Base-by-base conservation (phyloP, 2,797 vertebrate genomes). In the Sebastes nivosus region DNA sequence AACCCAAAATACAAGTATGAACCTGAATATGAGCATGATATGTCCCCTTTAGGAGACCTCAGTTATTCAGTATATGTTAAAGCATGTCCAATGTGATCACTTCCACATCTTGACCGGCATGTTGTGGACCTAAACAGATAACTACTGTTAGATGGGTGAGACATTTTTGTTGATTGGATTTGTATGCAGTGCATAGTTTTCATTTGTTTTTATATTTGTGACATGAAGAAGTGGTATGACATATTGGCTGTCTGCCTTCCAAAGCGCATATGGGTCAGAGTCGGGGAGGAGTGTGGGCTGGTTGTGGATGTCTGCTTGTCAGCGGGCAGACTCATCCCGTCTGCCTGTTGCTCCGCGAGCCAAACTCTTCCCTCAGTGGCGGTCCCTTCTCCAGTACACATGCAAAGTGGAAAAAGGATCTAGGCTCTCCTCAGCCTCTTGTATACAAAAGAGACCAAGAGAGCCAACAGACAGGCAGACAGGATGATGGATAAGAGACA, bases 281-380 rank as follows among this genome's bases (percentile, higher is more conserved):
- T 16, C 9, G 5, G 50, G 64, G 59, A 27, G 38, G 64, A 65
- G 71, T 11, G 50, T 36, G 54, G 25, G 57, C 67, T 5, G 38
- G 42, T 69, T 78, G 83, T 77, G 58, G 66, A 64, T 73, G 85
- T 87, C 80, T 87, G 84, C 79, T 67, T 75, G 78, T 72, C 83
- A 72, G 78, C 25, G 79, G 82, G 70, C 65, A 88, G 88, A 89
- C 72, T 92, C 91, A 91, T 91, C 88, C 79, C 77, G 84, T 81
- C 81, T 89, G 81, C 60, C 67, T 67, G 79, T 67, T 55, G 55
- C 50, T 83, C 70, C 29, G 57, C 25, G 68, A 86, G 84, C 80
- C 88, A 89, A 87, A 87, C 77, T 57, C 63, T 50, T 61, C 55
- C 38, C 58, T 81, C 58, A 69, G 34, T 16, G 27, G 70, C 29